These are phyloP conservation scores for Amphimedon queenslandica DNA, from an alignment of 37 sponge, comb jelly and placozoan genomes.

Conservation along the genomic window DNA sequence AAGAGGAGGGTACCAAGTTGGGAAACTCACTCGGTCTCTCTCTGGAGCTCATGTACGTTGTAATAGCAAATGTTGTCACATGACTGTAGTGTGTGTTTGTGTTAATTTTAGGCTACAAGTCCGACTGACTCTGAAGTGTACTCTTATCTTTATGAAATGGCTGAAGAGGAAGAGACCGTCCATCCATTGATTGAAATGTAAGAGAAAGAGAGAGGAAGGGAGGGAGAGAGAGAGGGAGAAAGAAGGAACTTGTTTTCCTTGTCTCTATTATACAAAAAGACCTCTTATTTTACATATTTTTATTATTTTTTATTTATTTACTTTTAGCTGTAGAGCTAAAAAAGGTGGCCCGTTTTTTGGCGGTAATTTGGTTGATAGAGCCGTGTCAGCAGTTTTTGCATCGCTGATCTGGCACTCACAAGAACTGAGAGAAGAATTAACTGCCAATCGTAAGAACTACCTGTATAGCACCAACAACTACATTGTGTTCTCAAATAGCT, in stretches of 20 bases:
- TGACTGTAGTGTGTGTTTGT: slow-evolving; percentile 13
- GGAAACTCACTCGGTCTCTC: slow-evolving; percentile 56
- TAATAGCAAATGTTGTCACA: background rate
- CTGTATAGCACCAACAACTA: background rate
- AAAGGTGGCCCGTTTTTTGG: slow-evolving; percentile 64
- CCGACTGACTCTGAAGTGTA: slow-evolving; percentile 51
- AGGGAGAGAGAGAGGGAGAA: background rate
- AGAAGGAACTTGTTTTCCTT: too few species aligned
- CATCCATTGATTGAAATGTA: slow-evolving; percentile 29
- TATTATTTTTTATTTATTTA: background rate
- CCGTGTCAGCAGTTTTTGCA: slow-evolving; percentile 86
- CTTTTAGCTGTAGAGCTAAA: slow-evolving; percentile 34
- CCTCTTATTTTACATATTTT: background rate
- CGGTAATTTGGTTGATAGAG: slow-evolving; percentile 69
- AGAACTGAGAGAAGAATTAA: slow-evolving; percentile 74
- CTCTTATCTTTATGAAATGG: slow-evolving; percentile 38
- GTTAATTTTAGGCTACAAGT: slow-evolving; percentile 42
- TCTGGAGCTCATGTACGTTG: slow-evolving; percentile 58
- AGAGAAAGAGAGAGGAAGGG: background rate
- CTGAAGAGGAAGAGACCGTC: slow-evolving; percentile 19
- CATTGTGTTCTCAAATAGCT: too few species aligned
- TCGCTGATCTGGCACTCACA: slow-evolving; percentile 92
- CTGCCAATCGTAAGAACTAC: background rate
- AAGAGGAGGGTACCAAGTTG: slow-evolving; percentile 75
- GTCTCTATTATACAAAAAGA: too few species aligned